These are phyloP conservation scores for Alectoris magna DNA, from an alignment of 2,797 vertebrate genomes.

Conservation along the genomic window DNA sequence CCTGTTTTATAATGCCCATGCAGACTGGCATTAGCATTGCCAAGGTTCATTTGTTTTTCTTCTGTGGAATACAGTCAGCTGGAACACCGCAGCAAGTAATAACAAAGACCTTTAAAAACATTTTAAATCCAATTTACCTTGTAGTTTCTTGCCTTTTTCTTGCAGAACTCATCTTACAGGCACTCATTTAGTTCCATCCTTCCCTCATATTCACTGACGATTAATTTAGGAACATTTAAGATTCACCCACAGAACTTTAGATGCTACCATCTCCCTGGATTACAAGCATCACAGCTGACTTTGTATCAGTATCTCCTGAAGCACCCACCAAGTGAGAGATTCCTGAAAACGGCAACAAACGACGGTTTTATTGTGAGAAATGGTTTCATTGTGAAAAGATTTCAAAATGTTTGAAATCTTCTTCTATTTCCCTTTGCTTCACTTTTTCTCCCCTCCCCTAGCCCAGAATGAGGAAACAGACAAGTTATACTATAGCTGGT, in stretches of 20 bases:
- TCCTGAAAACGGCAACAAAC: conserved; percentile 10
- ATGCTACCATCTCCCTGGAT: not conserved
- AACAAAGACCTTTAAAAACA: not conserved
- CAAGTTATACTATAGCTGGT: conserved; percentile 60
- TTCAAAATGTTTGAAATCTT: conserved; percentile 58
- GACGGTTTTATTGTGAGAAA: conserved; percentile 41
- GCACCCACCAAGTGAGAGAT: not conserved
- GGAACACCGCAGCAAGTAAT: not conserved
- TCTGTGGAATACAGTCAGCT: not conserved
- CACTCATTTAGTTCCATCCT: not conserved
- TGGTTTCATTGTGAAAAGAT: conserved; percentile 46
- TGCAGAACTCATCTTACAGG: not conserved
- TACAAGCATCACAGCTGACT: not conserved
- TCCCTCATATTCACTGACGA: not conserved
- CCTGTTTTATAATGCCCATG: not conserved
- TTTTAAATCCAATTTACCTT: not conserved
- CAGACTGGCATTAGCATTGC: not conserved
- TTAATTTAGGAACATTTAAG: conserved; percentile 6
- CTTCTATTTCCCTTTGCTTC: conserved; percentile 30
- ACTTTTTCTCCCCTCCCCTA: conserved; percentile 12
- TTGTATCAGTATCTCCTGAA: not conserved
- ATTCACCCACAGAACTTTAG: not conserved
- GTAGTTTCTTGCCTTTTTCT: not conserved
- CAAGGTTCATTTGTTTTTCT: conserved; percentile 7
- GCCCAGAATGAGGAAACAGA: conserved; percentile 46